A percentile compares a stretch with the other conserved stretches of the same genome.
phyloP scores from a whole-genome alignment of 2,888 invertebrate genomes.

The Norana najaformis region DNA sequence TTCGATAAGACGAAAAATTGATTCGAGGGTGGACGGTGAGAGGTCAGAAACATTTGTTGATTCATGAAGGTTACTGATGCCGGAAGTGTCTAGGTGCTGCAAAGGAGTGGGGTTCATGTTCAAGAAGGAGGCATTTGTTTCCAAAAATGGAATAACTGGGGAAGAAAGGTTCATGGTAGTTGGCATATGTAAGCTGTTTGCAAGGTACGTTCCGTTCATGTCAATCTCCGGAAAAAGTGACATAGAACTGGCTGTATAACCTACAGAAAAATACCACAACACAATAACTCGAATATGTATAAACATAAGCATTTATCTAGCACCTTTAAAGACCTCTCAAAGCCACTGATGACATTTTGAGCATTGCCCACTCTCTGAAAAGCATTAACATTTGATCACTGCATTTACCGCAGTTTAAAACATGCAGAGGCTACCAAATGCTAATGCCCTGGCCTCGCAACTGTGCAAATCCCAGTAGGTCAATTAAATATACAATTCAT shows the following conservation, averaged over 20 bases:
- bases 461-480: too few relatives aligned
- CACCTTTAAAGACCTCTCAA: too few relatives aligned
- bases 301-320: too few relatives aligned
- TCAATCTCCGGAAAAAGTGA: constrained; percentile 4
- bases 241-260: constrained; percentile 1
- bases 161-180: background rate
- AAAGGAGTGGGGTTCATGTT: background rate
- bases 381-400: too few relatives aligned
- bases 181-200: background rate
- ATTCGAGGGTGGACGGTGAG: background rate
- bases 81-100: background rate
- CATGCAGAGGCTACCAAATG: too few relatives aligned
- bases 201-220: background rate
- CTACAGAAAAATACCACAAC: background rate
- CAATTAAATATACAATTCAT: too few relatives aligned
- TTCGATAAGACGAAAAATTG: background rate
- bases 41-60: background rate
- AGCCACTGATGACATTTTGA: too few relatives aligned
- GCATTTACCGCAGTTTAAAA: too few relatives aligned
- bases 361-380: too few relatives aligned
- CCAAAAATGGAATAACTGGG: background rate
- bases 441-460: too few relatives aligned
- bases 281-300: background rate
- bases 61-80: background rate
- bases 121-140: constrained; percentile 21